Percentiles rank a stretch among this genome's conserved stretches.
Evolutionary conservation across 2,888 invertebrate species (phyloP).

Genomic region (Xestia xanthographa): DNA sequence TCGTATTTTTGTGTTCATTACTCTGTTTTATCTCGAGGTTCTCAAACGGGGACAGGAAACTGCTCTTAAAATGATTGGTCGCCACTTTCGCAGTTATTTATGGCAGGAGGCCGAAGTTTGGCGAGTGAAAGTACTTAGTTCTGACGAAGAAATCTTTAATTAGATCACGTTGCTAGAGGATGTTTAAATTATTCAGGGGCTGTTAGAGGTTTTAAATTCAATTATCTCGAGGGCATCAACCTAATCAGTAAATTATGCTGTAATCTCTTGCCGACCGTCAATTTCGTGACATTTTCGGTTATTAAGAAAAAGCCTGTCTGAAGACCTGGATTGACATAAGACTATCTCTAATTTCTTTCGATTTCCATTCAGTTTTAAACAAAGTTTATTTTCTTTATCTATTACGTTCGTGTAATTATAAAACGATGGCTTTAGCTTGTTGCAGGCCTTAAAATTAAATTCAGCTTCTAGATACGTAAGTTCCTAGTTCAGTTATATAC

Average conservation of each 20-base stretch:
- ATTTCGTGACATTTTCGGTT: background rate
- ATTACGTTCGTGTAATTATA: background rate
- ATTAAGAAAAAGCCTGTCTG: background rate
- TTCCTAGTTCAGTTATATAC: constrained; percentile 9
- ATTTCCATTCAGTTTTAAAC: background rate
- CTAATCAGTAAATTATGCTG: constrained; percentile 29
- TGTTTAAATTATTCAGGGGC: constrained; percentile 50
- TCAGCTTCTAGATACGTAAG: constrained; percentile 1
- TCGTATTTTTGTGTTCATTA: constrained; percentile 79
- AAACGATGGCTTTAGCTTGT: background rate
- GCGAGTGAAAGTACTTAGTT: constrained; percentile 32
- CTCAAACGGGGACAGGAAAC: constrained; percentile 58
- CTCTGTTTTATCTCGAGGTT: constrained; percentile 73
- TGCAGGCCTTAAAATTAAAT: constrained; percentile 14
- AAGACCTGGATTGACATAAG: background rate
- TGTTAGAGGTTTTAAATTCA: constrained; percentile 36
- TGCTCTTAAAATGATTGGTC: constrained; percentile 64
- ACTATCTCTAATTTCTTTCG: background rate
- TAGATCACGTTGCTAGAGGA: constrained; percentile 49
- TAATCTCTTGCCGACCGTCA: background rate
- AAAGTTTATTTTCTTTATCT: background rate
- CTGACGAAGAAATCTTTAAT: constrained; percentile 50
- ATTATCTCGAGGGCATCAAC: constrained; percentile 39
- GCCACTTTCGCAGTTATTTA: constrained; percentile 56
- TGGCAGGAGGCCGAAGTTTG: constrained; percentile 40